phyloP scores from a whole-genome alignment of 1,140 invertebrate species.

The Cotesia typhae region DNA sequence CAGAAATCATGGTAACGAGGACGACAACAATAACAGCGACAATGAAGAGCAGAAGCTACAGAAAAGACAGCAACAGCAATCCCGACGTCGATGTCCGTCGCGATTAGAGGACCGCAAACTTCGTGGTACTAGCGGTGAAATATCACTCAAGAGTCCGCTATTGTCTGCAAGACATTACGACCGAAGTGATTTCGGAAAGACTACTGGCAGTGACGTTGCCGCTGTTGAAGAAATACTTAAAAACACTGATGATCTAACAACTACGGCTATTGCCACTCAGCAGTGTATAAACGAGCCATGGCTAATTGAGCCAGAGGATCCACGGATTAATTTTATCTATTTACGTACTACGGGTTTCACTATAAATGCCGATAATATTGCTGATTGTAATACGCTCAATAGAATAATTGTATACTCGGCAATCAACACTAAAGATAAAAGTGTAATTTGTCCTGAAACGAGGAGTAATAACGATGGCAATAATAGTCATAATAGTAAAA shows the following conservation, averaged over 20 bases:
- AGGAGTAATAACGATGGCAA: no score
- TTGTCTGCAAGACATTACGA: slow-evolving; percentile 43
- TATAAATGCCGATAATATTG: slow-evolving; percentile 64
- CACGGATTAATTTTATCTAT: slow-evolving; percentile 76
- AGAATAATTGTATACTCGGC: slow-evolving; percentile 78
- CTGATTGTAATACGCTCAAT: slow-evolving; percentile 75
- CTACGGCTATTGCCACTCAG: slow-evolving; percentile 50
- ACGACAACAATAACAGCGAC: no score
- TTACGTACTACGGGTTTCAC: slow-evolving; percentile 74
- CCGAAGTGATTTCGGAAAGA: no score
- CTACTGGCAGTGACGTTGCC: slow-evolving; percentile 46
- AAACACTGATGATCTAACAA: slow-evolving; percentile 58
- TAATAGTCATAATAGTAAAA: slow-evolving; percentile 17
- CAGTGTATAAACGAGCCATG: slow-evolving; percentile 77
- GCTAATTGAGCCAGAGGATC: slow-evolving; percentile 79
- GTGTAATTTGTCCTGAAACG: slow-evolving; percentile 73
- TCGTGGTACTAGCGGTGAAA: slow-evolving; percentile 77
- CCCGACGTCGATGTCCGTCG: slow-evolving; percentile 68
- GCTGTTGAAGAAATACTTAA: slow-evolving; percentile 58
- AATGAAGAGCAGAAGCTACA: no score
- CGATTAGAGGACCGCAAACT: slow-evolving; percentile 72
- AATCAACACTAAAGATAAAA: slow-evolving; percentile 68
- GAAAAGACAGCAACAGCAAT: slow-evolving; percentile 43
- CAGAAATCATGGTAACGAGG: slow-evolving; percentile 25
- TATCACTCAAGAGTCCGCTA: slow-evolving; percentile 65